These are phyloP conservation scores for Pangasius djambal DNA, from an alignment of 2,797 vertebrate species.

Conservation along the genomic window DNA sequence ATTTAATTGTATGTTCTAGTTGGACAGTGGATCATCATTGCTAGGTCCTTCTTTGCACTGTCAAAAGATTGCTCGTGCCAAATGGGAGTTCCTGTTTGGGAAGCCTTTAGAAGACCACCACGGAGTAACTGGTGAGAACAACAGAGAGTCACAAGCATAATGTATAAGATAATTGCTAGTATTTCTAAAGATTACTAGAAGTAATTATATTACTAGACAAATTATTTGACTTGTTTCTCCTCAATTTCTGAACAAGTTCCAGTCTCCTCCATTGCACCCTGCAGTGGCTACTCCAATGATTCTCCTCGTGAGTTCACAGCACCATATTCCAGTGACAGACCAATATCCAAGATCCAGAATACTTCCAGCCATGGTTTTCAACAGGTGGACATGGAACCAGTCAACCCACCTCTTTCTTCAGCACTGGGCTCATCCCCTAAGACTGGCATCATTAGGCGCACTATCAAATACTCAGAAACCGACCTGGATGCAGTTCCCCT, in stretches of 20 bases:
- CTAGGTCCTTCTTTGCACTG: constrained; percentile 77
- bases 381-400: constrained; percentile 82
- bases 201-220: background rate
- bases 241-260: constrained; percentile 22
- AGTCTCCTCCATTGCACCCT: constrained; percentile 54
- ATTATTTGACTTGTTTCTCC: constrained; percentile 10
- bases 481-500: constrained; percentile 91
- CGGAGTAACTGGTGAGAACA: constrained; percentile 65
- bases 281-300: constrained; percentile 54
- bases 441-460: constrained; percentile 81
- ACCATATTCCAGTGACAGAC: constrained; percentile 30
- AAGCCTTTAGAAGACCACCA: constrained; percentile 60
- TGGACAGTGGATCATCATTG: constrained; percentile 65
- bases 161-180: background rate
- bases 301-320: constrained; percentile 46
- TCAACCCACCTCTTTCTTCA: constrained; percentile 63
- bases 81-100: constrained; percentile 98
- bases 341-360: constrained; percentile 1
- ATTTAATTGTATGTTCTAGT: constrained; percentile 69
- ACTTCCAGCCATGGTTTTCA: constrained; percentile 71
- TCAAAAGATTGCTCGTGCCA: constrained; percentile 90
- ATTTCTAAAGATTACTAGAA: background rate
- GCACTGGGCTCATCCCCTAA: constrained; percentile 56
- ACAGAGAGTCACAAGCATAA: background rate
- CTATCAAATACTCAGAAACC: constrained; percentile 90